A percentile compares a stretch with the other conserved stretches of the same genome.
phyloP scores from a whole-genome alignment of 2,113 vertebrate species.

The Rynchops niger region DNA sequence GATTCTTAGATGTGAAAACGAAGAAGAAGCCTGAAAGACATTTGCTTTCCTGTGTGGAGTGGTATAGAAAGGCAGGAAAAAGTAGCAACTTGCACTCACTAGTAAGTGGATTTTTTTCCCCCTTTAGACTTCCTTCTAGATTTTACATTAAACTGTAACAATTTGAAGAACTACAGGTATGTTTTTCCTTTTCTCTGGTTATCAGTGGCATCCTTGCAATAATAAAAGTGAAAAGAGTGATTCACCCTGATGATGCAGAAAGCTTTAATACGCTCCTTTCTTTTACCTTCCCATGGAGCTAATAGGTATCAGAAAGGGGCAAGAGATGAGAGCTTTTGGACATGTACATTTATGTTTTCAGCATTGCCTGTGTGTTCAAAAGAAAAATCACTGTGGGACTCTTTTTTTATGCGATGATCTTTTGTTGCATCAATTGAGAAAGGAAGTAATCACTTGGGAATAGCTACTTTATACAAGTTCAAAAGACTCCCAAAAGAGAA shows the following conservation, averaged over 20 bases:
- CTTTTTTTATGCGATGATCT: constrained; percentile 53
- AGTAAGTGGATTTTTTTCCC: not conserved
- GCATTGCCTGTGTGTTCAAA: constrained; percentile 61
- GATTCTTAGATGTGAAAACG: not conserved
- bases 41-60: not conserved
- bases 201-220: constrained; percentile 52
- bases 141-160: constrained; percentile 1
- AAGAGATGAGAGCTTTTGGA: constrained; percentile 63
- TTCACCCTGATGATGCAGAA: constrained; percentile 62
- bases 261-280: constrained; percentile 56
- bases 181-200: constrained; percentile 41
- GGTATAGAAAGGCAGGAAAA: not conserved
- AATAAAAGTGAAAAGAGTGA: constrained; percentile 51
- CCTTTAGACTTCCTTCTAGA: not conserved
- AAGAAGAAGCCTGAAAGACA: not conserved
- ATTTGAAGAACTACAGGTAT: not conserved
- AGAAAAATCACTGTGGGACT: constrained; percentile 42
- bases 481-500: constrained; percentile 73
- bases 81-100: not conserved
- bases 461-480: constrained; percentile 68
- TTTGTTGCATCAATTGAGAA: constrained; percentile 76
- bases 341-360: constrained; percentile 71
- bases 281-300: constrained; percentile 57
- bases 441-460: constrained; percentile 79
- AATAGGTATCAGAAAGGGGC: constrained; percentile 66